Percentiles rank a stretch among this genome's conserved stretches.
Evolutionary conservation across 2,888 invertebrate genomes (phyloP).

Genomic region (Homarus gammarus): DNA sequence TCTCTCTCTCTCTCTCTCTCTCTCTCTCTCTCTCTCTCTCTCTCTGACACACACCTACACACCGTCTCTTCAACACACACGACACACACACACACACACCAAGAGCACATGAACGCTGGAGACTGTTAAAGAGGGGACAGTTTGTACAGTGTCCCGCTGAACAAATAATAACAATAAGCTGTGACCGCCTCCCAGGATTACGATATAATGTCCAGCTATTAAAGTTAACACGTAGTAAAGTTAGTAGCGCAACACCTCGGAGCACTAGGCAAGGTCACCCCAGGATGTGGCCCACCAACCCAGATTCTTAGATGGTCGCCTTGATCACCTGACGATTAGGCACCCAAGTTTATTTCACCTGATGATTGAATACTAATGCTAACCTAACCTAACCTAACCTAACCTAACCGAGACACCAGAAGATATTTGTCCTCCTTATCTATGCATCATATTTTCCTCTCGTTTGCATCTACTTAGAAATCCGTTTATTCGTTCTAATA

Average conservation of each 20-base stretch:
- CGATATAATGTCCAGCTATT: conserved; percentile 17
- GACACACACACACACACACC: conserved; percentile 4
- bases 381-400: too few relatives aligned
- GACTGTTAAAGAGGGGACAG: background rate
- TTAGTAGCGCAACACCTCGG: background rate
- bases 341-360: too few relatives aligned
- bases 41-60: background rate
- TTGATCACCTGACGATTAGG: too few relatives aligned
- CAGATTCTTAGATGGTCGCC: too few relatives aligned
- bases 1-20: background rate
- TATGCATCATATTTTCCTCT: too few relatives aligned
- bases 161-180: background rate
- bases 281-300: too few relatives aligned
- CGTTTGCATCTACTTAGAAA: too few relatives aligned
- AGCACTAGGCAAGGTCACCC: too few relatives aligned
- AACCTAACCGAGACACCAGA: too few relatives aligned
- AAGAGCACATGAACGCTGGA: background rate
- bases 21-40: background rate
- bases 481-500: too few relatives aligned
- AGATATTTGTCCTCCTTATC: too few relatives aligned
- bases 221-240: conserved; percentile 15
- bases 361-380: too few relatives aligned
- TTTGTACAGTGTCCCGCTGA: background rate
- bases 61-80: background rate
- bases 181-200: conserved; percentile 10